Evolutionary conservation across 2,797 vertebrate species (phyloP).

Genomic region (Mastacembelus armatus): DNA sequence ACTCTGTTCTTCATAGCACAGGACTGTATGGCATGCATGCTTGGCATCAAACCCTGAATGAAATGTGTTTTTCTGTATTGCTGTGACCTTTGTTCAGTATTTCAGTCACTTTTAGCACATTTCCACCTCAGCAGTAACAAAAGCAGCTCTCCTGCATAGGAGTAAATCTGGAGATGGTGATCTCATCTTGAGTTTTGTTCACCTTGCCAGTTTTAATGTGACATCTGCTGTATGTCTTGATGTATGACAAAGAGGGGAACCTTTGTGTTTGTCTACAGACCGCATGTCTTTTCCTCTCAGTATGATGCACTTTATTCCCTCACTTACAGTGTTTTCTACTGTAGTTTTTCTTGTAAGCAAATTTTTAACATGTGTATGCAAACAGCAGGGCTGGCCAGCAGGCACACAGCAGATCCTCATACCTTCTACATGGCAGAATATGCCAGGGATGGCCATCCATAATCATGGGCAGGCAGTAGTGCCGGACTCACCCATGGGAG

Average conservation of each 20-base stretch:
- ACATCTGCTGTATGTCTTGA: constrained; percentile 9
- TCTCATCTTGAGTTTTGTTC: background rate
- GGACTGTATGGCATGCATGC: constrained; percentile 59
- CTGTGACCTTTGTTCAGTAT: constrained; percentile 7
- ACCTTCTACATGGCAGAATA: constrained; percentile 97
- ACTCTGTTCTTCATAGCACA: constrained; percentile 22
- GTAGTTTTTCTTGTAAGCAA: background rate
- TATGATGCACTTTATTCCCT: background rate
- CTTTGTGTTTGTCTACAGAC: constrained; percentile 21
- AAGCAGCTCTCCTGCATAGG: constrained; percentile 37
- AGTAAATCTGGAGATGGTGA: constrained; percentile 8
- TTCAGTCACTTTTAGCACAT: constrained; percentile 16
- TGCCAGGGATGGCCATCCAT: constrained; percentile 94
- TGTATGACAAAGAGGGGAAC: constrained; percentile 11
- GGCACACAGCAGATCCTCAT: constrained; percentile 97
- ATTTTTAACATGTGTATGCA: constrained; percentile 13
- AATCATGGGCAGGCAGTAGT: constrained; percentile 93
- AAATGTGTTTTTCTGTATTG: constrained; percentile 11
- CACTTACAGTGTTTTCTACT: too few relatives aligned
- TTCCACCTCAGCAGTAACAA: constrained; percentile 33
- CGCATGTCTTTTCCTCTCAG: constrained; percentile 44
- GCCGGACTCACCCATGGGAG: constrained; percentile 83
- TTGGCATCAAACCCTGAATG: constrained; percentile 66
- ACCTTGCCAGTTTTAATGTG: background rate
- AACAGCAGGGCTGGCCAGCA: constrained; percentile 97